phyloP scores from a whole-genome alignment of 2,113 vertebrate species.

The Neolamprologus kungweensis region DNA sequence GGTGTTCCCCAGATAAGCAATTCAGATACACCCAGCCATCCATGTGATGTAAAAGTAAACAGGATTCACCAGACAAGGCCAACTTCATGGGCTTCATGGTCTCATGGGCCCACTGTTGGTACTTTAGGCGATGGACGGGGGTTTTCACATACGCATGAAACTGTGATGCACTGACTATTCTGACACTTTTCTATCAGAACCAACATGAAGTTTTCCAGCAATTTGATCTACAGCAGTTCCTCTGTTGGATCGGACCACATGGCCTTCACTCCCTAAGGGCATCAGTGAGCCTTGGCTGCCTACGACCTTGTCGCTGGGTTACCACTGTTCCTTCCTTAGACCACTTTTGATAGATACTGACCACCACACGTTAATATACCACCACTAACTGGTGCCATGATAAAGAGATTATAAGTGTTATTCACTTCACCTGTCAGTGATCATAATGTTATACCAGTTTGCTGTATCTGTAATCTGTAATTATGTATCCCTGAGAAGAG shows the following conservation, averaged over 20 bases:
- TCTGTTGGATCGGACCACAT: background rate
- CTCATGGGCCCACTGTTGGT: background rate
- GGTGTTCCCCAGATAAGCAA: background rate
- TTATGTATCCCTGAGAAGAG: background rate
- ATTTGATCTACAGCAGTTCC: background rate
- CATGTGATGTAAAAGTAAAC: background rate
- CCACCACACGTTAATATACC: background rate
- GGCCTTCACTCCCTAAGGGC: background rate
- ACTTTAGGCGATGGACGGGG: background rate
- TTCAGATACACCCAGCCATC: background rate
- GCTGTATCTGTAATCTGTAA: background rate
- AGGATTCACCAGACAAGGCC: background rate
- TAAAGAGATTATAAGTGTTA: background rate
- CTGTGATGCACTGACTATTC: background rate
- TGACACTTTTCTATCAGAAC: background rate
- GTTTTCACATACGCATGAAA: background rate
- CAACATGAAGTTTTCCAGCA: background rate
- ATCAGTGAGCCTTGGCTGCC: background rate
- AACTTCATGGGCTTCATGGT: background rate
- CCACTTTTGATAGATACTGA: background rate
- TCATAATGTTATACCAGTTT: background rate
- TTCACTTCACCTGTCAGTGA: background rate
- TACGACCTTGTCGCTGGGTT: background rate
- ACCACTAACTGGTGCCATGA: background rate
- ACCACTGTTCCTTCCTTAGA: background rate